These are phyloP conservation scores for Camponotus pennsylvanicus DNA, from an alignment of 1,140 invertebrate genomes.

Conservation along the genomic window DNA sequence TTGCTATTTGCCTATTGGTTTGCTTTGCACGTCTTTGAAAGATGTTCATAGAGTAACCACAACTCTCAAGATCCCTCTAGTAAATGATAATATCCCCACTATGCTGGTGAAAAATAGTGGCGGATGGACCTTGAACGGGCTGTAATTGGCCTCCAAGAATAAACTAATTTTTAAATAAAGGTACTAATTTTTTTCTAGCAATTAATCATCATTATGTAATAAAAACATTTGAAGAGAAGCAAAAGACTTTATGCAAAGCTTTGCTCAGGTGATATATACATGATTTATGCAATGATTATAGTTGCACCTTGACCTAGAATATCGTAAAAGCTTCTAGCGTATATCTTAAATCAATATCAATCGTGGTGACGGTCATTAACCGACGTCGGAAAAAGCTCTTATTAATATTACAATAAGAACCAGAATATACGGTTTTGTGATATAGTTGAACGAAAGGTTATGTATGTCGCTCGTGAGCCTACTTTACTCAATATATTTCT, in stretches of 20 bases:
- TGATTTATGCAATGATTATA: constrained; percentile 24
- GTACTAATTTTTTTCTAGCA: no score
- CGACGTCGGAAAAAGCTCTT: constrained; percentile 28
- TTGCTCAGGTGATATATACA: not conserved
- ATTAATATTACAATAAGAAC: constrained; percentile 9
- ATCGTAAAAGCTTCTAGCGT: not conserved
- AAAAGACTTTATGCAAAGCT: not conserved
- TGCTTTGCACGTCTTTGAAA: no score
- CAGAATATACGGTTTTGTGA: constrained; percentile 10
- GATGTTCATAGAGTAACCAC: no score
- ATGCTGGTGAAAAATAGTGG: no score
- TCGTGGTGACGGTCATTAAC: constrained; percentile 44
- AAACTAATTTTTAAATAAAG: no score
- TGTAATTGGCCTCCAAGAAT: no score
- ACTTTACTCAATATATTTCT: constrained; percentile 10
- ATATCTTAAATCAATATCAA: constrained; percentile 58
- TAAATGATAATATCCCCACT: no score
- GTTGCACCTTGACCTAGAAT: constrained; percentile 35
- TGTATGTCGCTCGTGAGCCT: not conserved
- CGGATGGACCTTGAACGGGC: no score
- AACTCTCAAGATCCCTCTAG: no score
- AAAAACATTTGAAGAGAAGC: not conserved
- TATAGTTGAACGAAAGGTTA: constrained; percentile 18
- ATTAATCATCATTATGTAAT: no score
- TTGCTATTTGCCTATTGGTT: no score